These are phyloP conservation scores for Alauda arvensis DNA, from an alignment of 2,797 vertebrate species.

Conservation along the genomic window DNA sequence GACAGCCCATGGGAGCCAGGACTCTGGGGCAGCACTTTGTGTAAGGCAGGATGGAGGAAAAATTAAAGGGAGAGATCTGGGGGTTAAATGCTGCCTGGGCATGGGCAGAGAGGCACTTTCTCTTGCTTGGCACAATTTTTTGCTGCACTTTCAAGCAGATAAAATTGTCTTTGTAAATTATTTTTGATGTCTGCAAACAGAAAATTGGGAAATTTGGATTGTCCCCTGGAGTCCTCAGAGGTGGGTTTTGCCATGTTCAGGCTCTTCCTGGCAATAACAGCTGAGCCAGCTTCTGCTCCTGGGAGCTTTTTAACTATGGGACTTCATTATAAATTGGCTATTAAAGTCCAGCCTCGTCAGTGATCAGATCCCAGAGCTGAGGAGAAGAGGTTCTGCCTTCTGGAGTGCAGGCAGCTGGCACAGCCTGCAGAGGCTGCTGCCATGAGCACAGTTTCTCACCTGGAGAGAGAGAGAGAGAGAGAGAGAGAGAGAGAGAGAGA, in stretches of 20 bases:
- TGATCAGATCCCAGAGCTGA: background rate
- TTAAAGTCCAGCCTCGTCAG: background rate
- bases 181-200: background rate
- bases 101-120: background rate
- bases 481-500: background rate
- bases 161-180: background rate
- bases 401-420: background rate
- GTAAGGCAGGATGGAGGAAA: background rate
- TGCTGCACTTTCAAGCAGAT: background rate
- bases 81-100: background rate
- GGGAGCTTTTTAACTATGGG: background rate
- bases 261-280: background rate
- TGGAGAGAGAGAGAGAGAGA: background rate
- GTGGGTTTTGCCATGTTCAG: background rate
- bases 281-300: background rate
- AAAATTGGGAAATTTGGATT: background rate
- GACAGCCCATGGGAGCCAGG: accelerated
- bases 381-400: background rate
- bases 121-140: background rate
- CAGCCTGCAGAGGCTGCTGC: background rate
- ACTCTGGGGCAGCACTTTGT: background rate
- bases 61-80: background rate
- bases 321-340: background rate
- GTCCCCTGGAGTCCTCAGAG: background rate
- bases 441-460: background rate